A percentile compares a stretch with the other conserved stretches of the same genome.
These are phyloP conservation scores for Mesitornis unicolor DNA, from an alignment of 2,113 vertebrate genomes.

Conservation along the genomic window DNA sequence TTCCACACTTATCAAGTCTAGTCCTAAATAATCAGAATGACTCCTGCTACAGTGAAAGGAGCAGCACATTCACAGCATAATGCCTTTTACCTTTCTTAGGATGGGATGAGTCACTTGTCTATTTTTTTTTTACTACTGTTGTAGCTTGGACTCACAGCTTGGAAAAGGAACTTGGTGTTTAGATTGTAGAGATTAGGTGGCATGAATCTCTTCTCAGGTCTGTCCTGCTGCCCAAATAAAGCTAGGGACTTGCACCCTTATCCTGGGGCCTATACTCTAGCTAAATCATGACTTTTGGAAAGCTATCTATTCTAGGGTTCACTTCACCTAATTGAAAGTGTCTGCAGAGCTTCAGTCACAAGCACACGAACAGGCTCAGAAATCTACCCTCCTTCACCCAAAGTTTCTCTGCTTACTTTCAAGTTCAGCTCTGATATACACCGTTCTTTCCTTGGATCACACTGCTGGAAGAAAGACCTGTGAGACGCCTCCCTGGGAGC, in stretches of 20 bases:
- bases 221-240: background rate
- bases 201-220: no score
- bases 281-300: background rate
- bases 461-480: background rate
- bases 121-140: background rate
- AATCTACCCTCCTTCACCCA: background rate
- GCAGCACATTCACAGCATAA: background rate
- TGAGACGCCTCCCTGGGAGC: background rate
- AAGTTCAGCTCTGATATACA: background rate
- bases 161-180: background rate
- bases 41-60: background rate
- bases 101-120: background rate
- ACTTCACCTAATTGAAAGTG: background rate
- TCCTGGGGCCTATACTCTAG: background rate
- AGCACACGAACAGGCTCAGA: background rate
- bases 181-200: background rate
- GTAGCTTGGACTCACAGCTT: background rate
- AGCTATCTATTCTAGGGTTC: background rate
- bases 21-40: background rate
- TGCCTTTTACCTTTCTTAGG: background rate
- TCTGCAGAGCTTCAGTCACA: background rate
- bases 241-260: background rate
- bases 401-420: fast-evolving
- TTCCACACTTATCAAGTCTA: background rate
- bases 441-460: background rate